Percentiles rank a stretch among this genome's conserved stretches.
phyloP scores from a whole-genome alignment of 2,797 vertebrate genomes.

The Onychomys leucogaster region DNA sequence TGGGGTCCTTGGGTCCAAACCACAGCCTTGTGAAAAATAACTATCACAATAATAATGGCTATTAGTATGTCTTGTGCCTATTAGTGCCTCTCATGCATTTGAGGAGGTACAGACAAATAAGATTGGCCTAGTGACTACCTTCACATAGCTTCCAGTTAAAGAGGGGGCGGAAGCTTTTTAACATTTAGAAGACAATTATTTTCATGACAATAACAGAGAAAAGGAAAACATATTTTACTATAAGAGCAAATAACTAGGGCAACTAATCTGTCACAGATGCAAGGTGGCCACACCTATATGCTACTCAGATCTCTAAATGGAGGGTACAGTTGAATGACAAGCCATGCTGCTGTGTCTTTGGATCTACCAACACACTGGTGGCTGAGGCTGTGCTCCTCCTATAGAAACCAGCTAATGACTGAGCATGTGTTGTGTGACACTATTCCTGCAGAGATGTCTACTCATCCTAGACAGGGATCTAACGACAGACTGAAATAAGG shows the following conservation, averaged over 20 bases:
- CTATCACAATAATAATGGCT: background rate
- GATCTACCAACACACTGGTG: background rate
- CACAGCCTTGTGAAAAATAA: background rate
- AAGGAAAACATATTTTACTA: background rate
- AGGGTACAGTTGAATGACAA: background rate
- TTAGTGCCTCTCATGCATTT: background rate
- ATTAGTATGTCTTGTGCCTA: background rate
- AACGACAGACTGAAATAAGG: background rate
- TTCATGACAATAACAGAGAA: slow-evolving; percentile 16
- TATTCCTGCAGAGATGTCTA: background rate
- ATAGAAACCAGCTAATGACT: background rate
- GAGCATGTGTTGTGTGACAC: background rate
- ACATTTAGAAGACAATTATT: slow-evolving; percentile 29
- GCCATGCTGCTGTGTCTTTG: background rate
- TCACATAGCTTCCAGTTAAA: background rate
- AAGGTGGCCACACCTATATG: rapidly evolving
- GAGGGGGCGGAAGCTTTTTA: background rate
- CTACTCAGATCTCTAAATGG: background rate
- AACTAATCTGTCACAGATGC: background rate
- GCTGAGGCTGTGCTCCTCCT: background rate
- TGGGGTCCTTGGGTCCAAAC: background rate
- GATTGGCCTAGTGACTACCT: background rate
- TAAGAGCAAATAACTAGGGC: background rate
- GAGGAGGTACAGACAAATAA: background rate
- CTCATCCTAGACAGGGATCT: background rate